These are phyloP conservation scores for Drosophila littoralis DNA, from an alignment of 1,140 invertebrate genomes.

Conservation along the genomic window DNA sequence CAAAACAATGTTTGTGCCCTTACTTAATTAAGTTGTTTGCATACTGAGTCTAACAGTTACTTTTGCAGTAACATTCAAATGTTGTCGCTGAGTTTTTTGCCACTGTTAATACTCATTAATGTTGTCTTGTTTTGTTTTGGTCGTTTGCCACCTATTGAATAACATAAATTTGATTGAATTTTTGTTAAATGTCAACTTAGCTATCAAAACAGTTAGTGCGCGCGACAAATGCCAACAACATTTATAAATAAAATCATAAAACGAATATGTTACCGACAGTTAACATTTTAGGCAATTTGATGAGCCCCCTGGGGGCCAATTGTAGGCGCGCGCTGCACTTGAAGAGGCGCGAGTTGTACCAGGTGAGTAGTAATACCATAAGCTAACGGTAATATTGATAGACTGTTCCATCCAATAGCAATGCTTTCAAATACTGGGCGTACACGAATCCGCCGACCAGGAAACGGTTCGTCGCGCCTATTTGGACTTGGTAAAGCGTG, in stretches of 20 bases:
- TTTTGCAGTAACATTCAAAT: not conserved
- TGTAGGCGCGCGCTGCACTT: conserved; percentile 48
- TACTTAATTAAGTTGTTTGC: not conserved
- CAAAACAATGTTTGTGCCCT: too few relatives aligned
- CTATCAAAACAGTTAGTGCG: not conserved
- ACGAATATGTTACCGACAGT: conserved; percentile 17
- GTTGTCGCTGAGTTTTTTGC: not conserved
- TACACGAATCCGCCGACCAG: conserved; percentile 88
- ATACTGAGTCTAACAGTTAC: not conserved
- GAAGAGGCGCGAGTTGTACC: conserved; percentile 56
- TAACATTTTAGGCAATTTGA: not conserved
- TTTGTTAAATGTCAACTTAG: not conserved
- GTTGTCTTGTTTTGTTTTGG: conserved; percentile 15
- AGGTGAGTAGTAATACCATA: conserved; percentile 30
- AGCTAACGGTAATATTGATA: not conserved
- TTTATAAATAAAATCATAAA: not conserved
- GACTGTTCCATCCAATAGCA: conserved; percentile 84
- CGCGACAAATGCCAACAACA: not conserved
- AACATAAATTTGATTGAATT: conserved; percentile 7
- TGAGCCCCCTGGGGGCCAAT: not conserved
- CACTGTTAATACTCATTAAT: not conserved
- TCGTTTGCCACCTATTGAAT: conserved; percentile 27
- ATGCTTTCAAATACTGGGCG: conserved; percentile 88
- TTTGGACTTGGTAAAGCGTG: conserved; percentile 90
- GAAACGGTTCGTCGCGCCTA: conserved; percentile 90